Base-by-base conservation (phyloP, 1,140 invertebrate species). In the Colletes latitarsis region DNA sequence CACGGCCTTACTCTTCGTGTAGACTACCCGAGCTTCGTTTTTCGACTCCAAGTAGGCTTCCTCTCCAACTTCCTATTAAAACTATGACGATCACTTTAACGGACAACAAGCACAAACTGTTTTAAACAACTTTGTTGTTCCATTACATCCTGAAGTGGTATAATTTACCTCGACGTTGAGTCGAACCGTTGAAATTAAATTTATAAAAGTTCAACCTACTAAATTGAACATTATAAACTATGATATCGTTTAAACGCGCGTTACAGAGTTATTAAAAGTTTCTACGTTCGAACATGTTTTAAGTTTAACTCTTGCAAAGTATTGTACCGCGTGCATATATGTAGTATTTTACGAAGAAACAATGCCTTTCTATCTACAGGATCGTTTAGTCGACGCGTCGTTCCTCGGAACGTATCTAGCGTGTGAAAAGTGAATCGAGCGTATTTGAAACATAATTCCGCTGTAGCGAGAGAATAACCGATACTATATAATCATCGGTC, bases 41-140 rank as follows among this genome's bases (percentile, higher is more conserved):
- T 30, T n/a, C 69, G 82, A 73, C 58, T 69, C 68, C 66, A 77
- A 60, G 19, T 66, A 73, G 57, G 46, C 64, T 64, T 21, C 77
- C 77, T 79, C 77, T 72, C 70, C 6, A 64, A 73, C 3, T 64
- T 79, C 39, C 77, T 64, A 79, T 79, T 79, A 79, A 73, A 73
- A 57, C 49, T 66, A 58, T 8, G 52, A 73, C 52, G 60, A 79
- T 66, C 64, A 53, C 70, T 73, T 79, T 49, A 71, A 30, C 60
- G 9, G 49, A 17, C 69, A 66, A 63, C 60, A 79, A 73, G 49
- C 62, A 57, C 41, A 73, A 79, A 79, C 77, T 64, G 70, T 79
- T 79, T 79, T 79, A 79, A 64, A 73, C 57, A 79, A 73, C 77
- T 79, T 64, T 55, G 10, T n/a, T 46, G 9, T 19, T 30, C 41